Percentiles rank a stretch among this genome's conserved stretches.
Conservation (phyloP, 2,797 vertebrate genomes). For the Anableps anableps region DNA sequence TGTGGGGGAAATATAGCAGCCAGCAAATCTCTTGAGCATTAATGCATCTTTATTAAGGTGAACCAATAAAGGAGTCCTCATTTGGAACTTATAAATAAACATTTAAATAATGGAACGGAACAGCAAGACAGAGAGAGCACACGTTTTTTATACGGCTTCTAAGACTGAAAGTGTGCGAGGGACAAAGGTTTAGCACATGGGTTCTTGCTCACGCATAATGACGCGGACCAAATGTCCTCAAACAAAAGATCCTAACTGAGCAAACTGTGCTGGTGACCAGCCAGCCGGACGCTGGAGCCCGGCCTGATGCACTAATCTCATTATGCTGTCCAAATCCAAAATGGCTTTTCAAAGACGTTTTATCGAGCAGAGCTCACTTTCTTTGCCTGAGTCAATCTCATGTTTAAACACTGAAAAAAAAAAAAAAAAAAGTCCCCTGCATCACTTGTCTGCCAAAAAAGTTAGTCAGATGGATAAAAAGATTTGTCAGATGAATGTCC, state of each 20-base stretch:
- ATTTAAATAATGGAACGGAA: conserved; percentile 21
- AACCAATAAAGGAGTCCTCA: conserved; percentile 27
- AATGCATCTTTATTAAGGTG: conserved; percentile 54
- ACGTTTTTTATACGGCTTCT: not conserved
- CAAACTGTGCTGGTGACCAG: conserved; percentile 27
- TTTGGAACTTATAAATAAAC: conserved; percentile 40
- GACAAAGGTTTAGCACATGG: not conserved
- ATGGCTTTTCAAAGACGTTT: conserved; percentile 53
- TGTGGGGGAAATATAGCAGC: conserved; percentile 36
- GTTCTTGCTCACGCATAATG: conserved; percentile 5
- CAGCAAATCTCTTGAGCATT: conserved; percentile 43
- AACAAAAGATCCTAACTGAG: conserved; percentile 43
- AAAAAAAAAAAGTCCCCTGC: conserved; percentile 44
- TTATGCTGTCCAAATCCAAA: conserved; percentile 59
- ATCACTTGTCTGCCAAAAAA: conserved; percentile 47
- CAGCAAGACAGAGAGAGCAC: conserved; percentile 6
- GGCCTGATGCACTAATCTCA: conserved; percentile 51
- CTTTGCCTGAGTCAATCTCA: conserved; percentile 54
- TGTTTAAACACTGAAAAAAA: conserved; percentile 41
- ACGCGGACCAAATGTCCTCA: conserved; percentile 31
- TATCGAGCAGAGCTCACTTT: conserved; percentile 44
- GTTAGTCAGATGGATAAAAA: conserved; percentile 42
- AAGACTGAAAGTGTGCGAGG: not conserved
- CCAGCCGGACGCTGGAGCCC: conserved; percentile 39
- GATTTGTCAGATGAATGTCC: conserved; percentile 28